phyloP scores from a whole-genome alignment of 2,113 vertebrate genomes.

The Rhynchomys soricoides region DNA sequence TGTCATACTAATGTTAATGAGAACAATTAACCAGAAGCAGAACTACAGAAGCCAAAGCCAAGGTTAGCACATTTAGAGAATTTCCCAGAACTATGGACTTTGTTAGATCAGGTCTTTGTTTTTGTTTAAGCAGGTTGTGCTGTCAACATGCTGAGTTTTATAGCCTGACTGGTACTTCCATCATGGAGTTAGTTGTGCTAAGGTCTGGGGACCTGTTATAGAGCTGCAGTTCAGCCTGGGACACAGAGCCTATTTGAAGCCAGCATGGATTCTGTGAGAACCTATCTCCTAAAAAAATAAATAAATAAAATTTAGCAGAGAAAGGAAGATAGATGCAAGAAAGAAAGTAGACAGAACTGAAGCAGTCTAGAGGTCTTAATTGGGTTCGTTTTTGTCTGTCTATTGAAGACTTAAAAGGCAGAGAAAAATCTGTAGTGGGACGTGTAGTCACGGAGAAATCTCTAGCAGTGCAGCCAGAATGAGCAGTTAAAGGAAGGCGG shows the following conservation, averaged over 20 bases:
- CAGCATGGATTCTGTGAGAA: neutral
- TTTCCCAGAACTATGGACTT: neutral
- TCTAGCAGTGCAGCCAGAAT: neutral
- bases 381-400: neutral
- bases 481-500: neutral
- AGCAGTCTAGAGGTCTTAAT: neutral
- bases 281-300: neutral
- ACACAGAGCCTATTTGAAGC: neutral
- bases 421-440: neutral
- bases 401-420: neutral
- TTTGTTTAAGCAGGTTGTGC: neutral
- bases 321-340: neutral
- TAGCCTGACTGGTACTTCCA: neutral
- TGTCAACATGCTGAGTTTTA: neutral
- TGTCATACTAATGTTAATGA: neutral
- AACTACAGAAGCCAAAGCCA: neutral
- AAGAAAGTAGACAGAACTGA: neutral
- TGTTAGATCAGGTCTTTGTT: neutral
- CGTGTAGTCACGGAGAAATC: neutral
- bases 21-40: neutral
- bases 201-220: neutral
- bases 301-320: neutral
- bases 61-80: neutral
- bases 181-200: neutral
- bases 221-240: neutral